Evolutionary conservation across 53 echinoderm and acorn worm species (phyloP).

Genomic region (Echinometra lucunter): DNA sequence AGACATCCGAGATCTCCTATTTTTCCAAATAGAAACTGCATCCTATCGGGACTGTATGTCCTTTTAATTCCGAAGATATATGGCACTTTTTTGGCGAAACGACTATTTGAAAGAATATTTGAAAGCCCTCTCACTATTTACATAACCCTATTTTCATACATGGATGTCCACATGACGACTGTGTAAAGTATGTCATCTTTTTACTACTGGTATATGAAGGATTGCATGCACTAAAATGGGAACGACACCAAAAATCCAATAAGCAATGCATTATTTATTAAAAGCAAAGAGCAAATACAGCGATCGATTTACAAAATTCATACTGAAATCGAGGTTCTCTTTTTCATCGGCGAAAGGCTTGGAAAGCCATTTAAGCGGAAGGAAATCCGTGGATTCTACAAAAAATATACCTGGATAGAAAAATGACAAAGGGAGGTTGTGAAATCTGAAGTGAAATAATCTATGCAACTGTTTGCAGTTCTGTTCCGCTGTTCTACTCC

Average conservation of each 20-base stretch:
- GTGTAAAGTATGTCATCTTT: background rate
- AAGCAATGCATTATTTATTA: background rate
- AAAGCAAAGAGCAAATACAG: background rate
- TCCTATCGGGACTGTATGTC: too few species aligned
- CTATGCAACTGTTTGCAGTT: conserved; percentile 29
- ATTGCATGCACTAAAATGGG: background rate
- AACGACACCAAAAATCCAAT: background rate
- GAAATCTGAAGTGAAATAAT: conserved; percentile 30
- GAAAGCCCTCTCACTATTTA: background rate
- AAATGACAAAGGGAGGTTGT: background rate
- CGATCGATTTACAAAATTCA: background rate
- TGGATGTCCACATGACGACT: background rate
- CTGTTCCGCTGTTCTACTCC: conserved; percentile 6
- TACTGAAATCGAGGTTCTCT: background rate
- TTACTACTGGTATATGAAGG: background rate
- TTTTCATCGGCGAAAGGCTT: background rate
- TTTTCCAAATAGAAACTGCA: too few species aligned
- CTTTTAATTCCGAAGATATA: too few species aligned
- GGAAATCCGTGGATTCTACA: background rate
- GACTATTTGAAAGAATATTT: too few species aligned
- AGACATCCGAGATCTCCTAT: too few species aligned
- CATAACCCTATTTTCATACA: background rate
- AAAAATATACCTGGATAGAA: background rate
- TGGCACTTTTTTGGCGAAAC: too few species aligned
- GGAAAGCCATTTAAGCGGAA: background rate